A percentile compares a stretch with the other conserved stretches of the same genome.
Conservation (phyloP, 1,140 invertebrate species). For the Drosophila pruinosa region DNA sequence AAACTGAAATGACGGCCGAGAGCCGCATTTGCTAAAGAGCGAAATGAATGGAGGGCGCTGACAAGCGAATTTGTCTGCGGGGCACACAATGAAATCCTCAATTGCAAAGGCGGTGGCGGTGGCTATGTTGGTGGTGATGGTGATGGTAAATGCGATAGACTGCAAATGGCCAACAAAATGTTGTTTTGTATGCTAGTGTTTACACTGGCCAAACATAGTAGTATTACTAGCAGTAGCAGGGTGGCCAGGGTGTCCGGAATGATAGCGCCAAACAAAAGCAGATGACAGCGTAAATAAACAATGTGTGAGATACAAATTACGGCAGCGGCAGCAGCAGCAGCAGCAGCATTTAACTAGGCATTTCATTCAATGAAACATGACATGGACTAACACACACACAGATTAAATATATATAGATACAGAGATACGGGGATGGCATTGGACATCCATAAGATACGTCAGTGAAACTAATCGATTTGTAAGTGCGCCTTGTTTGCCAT, state of each 20-base stretch:
- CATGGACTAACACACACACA: slow-evolving; percentile 19
- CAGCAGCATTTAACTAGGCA: slow-evolving; percentile 64
- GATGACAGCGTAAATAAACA: slow-evolving; percentile 76
- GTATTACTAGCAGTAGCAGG: neutral
- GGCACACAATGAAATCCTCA: slow-evolving; percentile 28
- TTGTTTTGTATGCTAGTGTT: slow-evolving; percentile 11
- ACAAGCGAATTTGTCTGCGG: slow-evolving; percentile 54
- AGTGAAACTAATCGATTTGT: slow-evolving; percentile 54
- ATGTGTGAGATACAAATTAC: slow-evolving; percentile 68
- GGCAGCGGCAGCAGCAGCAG: slow-evolving; percentile 40
- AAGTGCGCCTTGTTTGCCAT: slow-evolving; percentile 13
- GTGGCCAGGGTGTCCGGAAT: neutral
- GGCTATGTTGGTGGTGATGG: neutral
- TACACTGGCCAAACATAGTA: slow-evolving; percentile 19
- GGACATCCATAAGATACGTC: slow-evolving; percentile 48
- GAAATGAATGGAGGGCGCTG: slow-evolving; percentile 33
- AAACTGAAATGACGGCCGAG: slow-evolving; percentile 65
- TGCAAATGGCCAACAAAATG: slow-evolving; percentile 70
- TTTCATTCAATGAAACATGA: slow-evolving; percentile 64
- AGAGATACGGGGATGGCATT: slow-evolving; percentile 19
- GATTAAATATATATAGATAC: slow-evolving; percentile 9
- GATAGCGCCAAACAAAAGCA: slow-evolving; percentile 57
- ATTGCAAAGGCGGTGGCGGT: slow-evolving; percentile 28
- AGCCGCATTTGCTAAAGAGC: slow-evolving; percentile 18
- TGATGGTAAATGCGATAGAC: slow-evolving; percentile 49